Conservation (phyloP, 2,113 vertebrate genomes). For the Onychostruthus taczanowskii region DNA sequence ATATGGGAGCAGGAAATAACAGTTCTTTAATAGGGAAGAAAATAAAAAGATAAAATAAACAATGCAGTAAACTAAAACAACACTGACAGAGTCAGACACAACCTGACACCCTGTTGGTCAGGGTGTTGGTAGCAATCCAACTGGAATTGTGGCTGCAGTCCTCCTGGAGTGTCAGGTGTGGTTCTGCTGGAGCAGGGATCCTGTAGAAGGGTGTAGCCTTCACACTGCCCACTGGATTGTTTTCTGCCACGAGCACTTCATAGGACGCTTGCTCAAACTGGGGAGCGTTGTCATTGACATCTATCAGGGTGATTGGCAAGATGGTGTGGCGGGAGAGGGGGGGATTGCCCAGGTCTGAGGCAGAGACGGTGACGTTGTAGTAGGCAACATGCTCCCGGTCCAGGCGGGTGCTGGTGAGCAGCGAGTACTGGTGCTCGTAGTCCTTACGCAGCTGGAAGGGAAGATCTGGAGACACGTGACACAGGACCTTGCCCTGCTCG, state of each 20-base stretch:
- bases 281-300: conserved; percentile 84
- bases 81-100: not conserved
- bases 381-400: conserved; percentile 77
- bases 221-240: conserved; percentile 72
- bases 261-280: conserved; percentile 75
- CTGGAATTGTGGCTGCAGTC: not conserved
- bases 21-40: not conserved
- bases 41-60: not conserved
- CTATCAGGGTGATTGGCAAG: conserved; percentile 73
- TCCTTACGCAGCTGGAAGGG: conserved; percentile 84
- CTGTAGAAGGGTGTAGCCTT: no score
- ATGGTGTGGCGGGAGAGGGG: conserved; percentile 67
- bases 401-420: conserved; percentile 75
- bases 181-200: no score
- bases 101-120: not conserved
- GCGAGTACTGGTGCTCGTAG: conserved; percentile 80
- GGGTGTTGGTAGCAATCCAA: no score
- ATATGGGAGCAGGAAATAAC: not conserved
- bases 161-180: no score
- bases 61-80: not conserved
- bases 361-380: conserved; percentile 79
- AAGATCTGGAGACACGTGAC: conserved; percentile 70
- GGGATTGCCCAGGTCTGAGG: conserved; percentile 78
- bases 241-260: conserved; percentile 77
- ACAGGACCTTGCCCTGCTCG: conserved; percentile 79